Base-by-base conservation (phyloP, 2,113 vertebrate species). In the Orcinus orca region DNA sequence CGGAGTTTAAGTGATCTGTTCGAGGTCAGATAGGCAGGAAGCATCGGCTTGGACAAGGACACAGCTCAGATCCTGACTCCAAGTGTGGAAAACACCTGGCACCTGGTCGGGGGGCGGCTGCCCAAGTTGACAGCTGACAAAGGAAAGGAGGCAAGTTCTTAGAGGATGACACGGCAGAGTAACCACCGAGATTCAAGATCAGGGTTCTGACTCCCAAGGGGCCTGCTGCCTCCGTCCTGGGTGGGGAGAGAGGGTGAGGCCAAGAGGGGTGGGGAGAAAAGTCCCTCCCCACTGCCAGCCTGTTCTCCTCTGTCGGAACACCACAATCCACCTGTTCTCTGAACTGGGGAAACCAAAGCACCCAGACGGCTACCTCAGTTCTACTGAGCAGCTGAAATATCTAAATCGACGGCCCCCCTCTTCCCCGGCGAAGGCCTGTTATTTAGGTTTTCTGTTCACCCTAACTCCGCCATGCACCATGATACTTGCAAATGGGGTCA, bases 281-380 rank as follows among this genome's bases (percentile, higher is more conserved):
- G 3, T 1, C 23, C 38, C 20, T 84, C 41, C 11, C 18, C 65
- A 18, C 31, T 11, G 0, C 44, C 55, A 80, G 25, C 58, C 7
- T 55, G 10, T 13, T 71, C 25, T 77, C 26, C 25, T 73, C 26
- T 31, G 50, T 55, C 41, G 2, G 8, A 71, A 15, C 44, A 85
- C 58, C 62, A 63, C 79, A 87, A 36, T 81, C 96, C 88, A 91
- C 47, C 81, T 85, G 68, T 10, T 96, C 76, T 92, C 81, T 93
- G 53, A 96, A 36, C 71, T 70, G 71, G 65, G 67, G 38, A 91
- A 96, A 95, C 55, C 73, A 74, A 5, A 25, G 50, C 21, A 58
- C 60, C 41, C 31, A 80, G 58, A 50, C 31, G 81, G 62, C 33
- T 65, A 70, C 55, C 41, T 93, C 95, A 62, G 44, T 71, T 94